These are phyloP conservation scores for Neomorphus geoffroyi DNA, from an alignment of 2,797 vertebrate species.

Conservation along the genomic window DNA sequence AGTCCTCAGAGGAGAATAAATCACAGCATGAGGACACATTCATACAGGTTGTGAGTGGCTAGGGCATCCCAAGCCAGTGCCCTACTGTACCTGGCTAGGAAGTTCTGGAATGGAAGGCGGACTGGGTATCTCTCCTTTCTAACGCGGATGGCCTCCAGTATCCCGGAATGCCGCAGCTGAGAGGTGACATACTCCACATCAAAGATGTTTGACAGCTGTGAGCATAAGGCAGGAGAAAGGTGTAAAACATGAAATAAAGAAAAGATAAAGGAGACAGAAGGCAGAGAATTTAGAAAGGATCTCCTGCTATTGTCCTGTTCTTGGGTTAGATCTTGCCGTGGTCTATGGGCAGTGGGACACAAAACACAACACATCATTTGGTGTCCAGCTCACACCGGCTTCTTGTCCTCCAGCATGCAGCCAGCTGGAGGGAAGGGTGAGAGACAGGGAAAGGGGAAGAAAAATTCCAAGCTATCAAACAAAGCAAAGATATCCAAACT, in stretches of 20 bases:
- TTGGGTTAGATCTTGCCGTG: neutral
- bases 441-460: neutral
- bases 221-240: neutral
- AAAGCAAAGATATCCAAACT: neutral
- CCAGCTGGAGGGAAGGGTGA: neutral
- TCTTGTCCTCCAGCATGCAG: neutral
- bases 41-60: neutral
- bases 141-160: conserved; percentile 85
- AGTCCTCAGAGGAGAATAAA: neutral
- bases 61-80: neutral
- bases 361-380: neutral
- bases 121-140: conserved; percentile 86
- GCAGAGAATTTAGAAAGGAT: neutral
- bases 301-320: neutral
- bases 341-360: neutral
- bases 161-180: conserved; percentile 86
- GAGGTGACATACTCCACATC: conserved; percentile 84
- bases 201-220: conserved; percentile 85
- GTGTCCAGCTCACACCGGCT: neutral
- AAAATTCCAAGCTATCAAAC: neutral
- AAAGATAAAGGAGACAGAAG: neutral
- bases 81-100: conserved; percentile 83
- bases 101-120: conserved; percentile 80
- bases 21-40: neutral
- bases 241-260: neutral